Evolutionary conservation across 2,797 vertebrate genomes (phyloP).

Genomic region (Tokudaia muenninki): DNA sequence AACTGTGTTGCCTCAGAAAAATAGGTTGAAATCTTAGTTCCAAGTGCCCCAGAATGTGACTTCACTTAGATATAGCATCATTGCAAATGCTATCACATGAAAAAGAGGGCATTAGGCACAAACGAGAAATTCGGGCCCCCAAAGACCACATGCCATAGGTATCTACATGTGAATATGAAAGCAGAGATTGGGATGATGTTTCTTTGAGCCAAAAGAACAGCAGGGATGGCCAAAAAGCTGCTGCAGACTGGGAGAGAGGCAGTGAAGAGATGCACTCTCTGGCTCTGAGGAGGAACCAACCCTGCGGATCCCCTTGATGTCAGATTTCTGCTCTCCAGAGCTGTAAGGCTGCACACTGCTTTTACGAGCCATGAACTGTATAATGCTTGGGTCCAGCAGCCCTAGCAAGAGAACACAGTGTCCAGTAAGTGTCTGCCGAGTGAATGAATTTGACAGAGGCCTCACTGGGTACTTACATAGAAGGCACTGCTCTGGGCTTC

Average conservation of each 20-base stretch:
- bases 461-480: not conserved
- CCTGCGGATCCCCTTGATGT: not conserved
- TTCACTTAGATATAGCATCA: constrained; percentile 43
- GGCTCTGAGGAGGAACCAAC: not conserved
- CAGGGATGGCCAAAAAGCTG: not conserved
- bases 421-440: not conserved
- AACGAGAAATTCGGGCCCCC: not conserved
- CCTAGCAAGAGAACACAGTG: not conserved
- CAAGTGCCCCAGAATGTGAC: not conserved
- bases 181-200: not conserved
- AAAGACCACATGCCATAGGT: not conserved
- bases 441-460: constrained; percentile 28
- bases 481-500: not conserved
- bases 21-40: not conserved
- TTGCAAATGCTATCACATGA: not conserved
- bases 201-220: not conserved
- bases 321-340: not conserved
- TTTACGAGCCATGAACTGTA: not conserved
- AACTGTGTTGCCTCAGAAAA: constrained; percentile 20
- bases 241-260: not conserved
- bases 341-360: not conserved
- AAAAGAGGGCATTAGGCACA: not conserved
- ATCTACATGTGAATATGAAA: not conserved
- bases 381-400: not conserved
- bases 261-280: not conserved